Base-by-base conservation (phyloP, 2,888 invertebrate species). In the Uropetala carovei region DNA sequence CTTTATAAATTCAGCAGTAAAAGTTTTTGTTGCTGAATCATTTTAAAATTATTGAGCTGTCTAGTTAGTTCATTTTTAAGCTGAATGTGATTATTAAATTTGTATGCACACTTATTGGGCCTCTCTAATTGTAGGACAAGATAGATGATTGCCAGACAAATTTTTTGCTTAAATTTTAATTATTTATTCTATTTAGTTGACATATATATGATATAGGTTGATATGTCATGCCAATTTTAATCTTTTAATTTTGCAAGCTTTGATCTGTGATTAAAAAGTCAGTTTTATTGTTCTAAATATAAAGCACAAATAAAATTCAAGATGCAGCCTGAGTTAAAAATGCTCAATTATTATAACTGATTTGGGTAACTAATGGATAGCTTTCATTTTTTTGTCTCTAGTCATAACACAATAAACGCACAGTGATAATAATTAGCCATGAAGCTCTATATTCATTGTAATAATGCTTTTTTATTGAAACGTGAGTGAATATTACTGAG, bases 351-450 rank as follows among this genome's bases (percentile, higher is more conserved):
- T n/a, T 7, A 18, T 56, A 7, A 13, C 0, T 30, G 2, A 11
- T 89, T 14, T 89, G 60, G 43, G 57, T 43, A 68, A 68, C 43
- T 27, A 13, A 43, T 43, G 18, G 64, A 27, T 30, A 56, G 16
- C 8, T 43, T 43, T 43, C 30, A 16, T 30, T 22, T 86, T 64
- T n/a, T 64, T 43, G 60, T 60, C 43, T 89, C 89, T 89, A 89
- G 89, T 89, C 89, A 89, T 60, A 64, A 89, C 60, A 30, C 30
- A 89, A 89, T 89, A 27, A 64, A 89, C 43, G 89, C 89, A 89
- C 89, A 43, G 43, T 10, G 43, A 27, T 43, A 18, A 59, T 64
- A 56, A 10, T 89, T 43, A 89, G n/a, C 30, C 89, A 43, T 43
- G n/a, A 89, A 64, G 30, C 18, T 64, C 16, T 68, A 43, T 30